phyloP scores from a whole-genome alignment of 2,888 invertebrate species.

The Andrena camellia region DNA sequence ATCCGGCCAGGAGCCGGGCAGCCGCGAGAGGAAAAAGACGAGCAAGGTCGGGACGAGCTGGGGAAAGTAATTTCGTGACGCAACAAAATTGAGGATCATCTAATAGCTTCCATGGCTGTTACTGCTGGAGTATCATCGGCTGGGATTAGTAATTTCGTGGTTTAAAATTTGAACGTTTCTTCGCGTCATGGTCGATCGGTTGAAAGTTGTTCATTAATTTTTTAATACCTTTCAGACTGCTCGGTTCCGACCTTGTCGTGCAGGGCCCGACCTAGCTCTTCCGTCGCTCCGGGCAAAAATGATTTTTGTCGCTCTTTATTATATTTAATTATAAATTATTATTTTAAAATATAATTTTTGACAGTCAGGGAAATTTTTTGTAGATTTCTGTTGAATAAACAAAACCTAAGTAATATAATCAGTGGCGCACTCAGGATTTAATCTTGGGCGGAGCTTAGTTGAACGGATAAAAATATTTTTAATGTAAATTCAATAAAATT shows the following conservation, averaged over 20 bases:
- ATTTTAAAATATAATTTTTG: too few species aligned
- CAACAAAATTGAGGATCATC: conserved; percentile 43
- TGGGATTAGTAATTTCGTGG: background rate
- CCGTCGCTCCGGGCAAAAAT: too few species aligned
- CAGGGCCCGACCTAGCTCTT: too few species aligned
- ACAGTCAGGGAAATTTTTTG: too few species aligned
- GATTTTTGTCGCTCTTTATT: too few species aligned
- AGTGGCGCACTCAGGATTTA: too few species aligned
- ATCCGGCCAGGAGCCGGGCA: conserved; percentile 50
- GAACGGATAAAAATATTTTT: too few species aligned
- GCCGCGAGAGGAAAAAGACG: conserved; percentile 37
- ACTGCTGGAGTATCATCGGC: background rate
- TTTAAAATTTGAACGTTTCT: background rate
- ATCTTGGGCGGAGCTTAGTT: too few species aligned
- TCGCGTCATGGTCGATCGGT: conserved; percentile 5
- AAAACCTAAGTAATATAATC: too few species aligned
- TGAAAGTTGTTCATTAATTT: background rate
- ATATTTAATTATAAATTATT: background rate
- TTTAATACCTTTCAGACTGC: background rate
- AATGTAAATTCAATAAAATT: too few species aligned
- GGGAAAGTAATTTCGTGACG: conserved; percentile 62
- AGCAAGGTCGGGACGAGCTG: conserved; percentile 58
- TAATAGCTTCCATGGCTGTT: conserved; percentile 24
- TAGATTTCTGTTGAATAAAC: too few species aligned
- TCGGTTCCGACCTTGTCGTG: background rate